These are phyloP conservation scores for Agrilus planipennis DNA, from an alignment of 1,140 invertebrate genomes.

Conservation along the genomic window DNA sequence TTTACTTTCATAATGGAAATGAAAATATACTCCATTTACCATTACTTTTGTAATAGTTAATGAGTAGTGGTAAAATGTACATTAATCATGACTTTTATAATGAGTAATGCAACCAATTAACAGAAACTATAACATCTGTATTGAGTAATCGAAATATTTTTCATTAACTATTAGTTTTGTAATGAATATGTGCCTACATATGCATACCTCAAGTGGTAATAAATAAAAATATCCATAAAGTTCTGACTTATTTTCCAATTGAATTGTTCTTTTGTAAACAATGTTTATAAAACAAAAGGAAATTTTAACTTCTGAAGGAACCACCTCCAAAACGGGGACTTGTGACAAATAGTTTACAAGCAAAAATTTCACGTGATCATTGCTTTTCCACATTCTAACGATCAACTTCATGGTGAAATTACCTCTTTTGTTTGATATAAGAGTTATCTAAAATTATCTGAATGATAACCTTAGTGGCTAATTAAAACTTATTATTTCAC, in stretches of 20 bases:
- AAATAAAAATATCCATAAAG: conserved; percentile 15
- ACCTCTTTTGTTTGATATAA: conserved; percentile 21
- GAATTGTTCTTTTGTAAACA: conserved; percentile 16
- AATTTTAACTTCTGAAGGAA: conserved; percentile 17
- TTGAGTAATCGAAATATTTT: background rate
- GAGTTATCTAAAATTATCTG: conserved; percentile 14
- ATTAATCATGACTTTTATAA: too few species aligned
- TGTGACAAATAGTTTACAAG: conserved; percentile 11
- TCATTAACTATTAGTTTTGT: too few species aligned
- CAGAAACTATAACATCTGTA: background rate
- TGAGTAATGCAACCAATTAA: too few species aligned
- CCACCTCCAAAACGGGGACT: conserved; percentile 16
- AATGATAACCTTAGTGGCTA: background rate
- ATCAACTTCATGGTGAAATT: conserved; percentile 4
- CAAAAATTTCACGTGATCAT: conserved; percentile 8
- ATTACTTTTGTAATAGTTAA: too few species aligned
- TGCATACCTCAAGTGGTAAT: conserved; percentile 8
- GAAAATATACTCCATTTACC: too few species aligned
- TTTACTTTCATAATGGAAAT: too few species aligned
- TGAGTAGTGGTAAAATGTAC: too few species aligned
- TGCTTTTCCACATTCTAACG: conserved; percentile 15
- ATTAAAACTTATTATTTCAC: background rate
- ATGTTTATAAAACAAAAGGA: conserved; percentile 26
- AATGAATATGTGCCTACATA: background rate
- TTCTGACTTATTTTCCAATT: conserved; percentile 15